These are phyloP conservation scores for Ornithoptera priamus DNA, from an alignment of 2,888 invertebrate species.

Conservation along the genomic window DNA sequence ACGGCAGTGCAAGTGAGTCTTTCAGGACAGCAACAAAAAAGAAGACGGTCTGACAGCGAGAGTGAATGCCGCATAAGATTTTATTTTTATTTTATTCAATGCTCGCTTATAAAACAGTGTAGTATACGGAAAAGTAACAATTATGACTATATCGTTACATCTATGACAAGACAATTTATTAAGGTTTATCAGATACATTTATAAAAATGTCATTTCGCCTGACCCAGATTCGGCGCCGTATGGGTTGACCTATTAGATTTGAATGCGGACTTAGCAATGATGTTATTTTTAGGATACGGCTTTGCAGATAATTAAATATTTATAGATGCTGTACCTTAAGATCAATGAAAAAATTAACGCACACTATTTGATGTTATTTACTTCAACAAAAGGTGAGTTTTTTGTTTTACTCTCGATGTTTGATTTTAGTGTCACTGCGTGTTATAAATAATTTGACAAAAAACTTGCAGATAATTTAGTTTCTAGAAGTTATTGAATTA, in stretches of 20 bases:
- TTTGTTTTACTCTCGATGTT: slow-evolving; percentile 54
- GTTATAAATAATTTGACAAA: neutral
- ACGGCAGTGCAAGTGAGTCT: slow-evolving; percentile 50
- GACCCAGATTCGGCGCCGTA: slow-evolving; percentile 74
- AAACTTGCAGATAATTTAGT: neutral
- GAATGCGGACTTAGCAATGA: slow-evolving; percentile 72
- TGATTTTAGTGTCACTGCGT: neutral
- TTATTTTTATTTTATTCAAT: slow-evolving; percentile 18
- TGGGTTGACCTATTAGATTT: slow-evolving; percentile 75
- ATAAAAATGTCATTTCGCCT: slow-evolving; percentile 59
- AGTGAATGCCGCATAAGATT: slow-evolving; percentile 67
- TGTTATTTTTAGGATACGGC: slow-evolving; percentile 77
- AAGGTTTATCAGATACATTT: slow-evolving; percentile 24
- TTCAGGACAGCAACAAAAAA: slow-evolving; percentile 49
- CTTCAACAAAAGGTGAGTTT: slow-evolving; percentile 61
- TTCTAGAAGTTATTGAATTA: too few relatives aligned
- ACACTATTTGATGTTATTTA: slow-evolving; percentile 45
- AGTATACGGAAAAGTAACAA: too few relatives aligned
- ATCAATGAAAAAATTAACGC: slow-evolving; percentile 47
- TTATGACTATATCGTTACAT: neutral
- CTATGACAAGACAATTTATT: neutral
- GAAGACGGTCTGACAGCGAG: slow-evolving; percentile 53
- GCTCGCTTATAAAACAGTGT: neutral
- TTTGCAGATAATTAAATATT: slow-evolving; percentile 79
- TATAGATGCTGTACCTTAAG: slow-evolving; percentile 62